Evolutionary conservation across 30 jellyfish, hydroid and myxozoan genomes (phyloP).

Genomic region (Cassiopea xamachana): DNA sequence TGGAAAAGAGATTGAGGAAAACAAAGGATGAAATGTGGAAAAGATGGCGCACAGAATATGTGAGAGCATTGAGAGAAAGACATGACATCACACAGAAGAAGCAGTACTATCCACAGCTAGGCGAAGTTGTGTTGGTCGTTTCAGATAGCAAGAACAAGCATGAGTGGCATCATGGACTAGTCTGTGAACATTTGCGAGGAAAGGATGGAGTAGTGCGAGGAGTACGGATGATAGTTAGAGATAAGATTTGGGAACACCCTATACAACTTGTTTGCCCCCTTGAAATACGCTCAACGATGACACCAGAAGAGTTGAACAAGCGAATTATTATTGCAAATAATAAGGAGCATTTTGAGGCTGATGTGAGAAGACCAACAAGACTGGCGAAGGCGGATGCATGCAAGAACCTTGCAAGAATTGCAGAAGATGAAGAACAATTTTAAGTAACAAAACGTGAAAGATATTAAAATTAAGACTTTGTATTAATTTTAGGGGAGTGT

Average conservation of each 20-base stretch:
- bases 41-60: slow-evolving; percentile 57
- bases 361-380: slow-evolving; percentile 36
- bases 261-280: slow-evolving; percentile 57
- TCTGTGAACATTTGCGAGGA: slow-evolving; percentile 60
- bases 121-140: slow-evolving; percentile 63
- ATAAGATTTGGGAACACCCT: slow-evolving; percentile 64
- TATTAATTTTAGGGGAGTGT: slow-evolving; percentile 44
- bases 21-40: slow-evolving; percentile 60
- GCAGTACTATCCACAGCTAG: slow-evolving; percentile 47
- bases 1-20: slow-evolving; percentile 38
- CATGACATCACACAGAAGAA: slow-evolving; percentile 60
- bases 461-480: slow-evolving; percentile 34
- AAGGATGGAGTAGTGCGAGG: slow-evolving; percentile 64
- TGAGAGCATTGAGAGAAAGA: slow-evolving; percentile 57
- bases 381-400: slow-evolving; percentile 19
- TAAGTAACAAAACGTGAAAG: slow-evolving; percentile 14
- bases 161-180: slow-evolving; percentile 70
- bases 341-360: slow-evolving; percentile 26
- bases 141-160: slow-evolving; percentile 51
- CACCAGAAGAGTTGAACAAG: slow-evolving; percentile 37
- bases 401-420: slow-evolving; percentile 17
- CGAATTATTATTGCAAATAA: slow-evolving; percentile 28
- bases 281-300: slow-evolving; percentile 39
- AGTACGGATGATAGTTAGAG: slow-evolving; percentile 61
- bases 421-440: slow-evolving; percentile 26